Evolutionary conservation across 2,113 vertebrate species (phyloP), one percentile per base, ranked within the genome.

Genomic region (Nothoprocta pentlandii): DNA sequence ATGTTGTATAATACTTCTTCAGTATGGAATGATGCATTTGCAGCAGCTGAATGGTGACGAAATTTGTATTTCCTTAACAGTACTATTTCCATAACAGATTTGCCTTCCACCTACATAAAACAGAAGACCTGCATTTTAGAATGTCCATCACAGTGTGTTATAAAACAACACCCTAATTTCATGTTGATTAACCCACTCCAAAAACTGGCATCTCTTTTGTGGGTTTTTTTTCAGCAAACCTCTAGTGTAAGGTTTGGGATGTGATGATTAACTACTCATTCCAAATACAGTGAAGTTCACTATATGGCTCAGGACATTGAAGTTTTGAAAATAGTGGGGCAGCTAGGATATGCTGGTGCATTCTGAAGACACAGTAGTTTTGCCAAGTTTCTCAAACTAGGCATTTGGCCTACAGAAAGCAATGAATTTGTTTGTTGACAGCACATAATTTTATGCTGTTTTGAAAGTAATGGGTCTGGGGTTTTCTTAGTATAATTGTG

Each of bases 401-500:
- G 22, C 4, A 63, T 70, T 80, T 91, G 17, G 12, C 14, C 74
- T 74, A 42, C 36, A 39, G 53, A 69, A 96, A 75, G 3, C 4
- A 77, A 70, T n/a, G 81, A 85, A 69, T 2, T 47, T 73, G 9
- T 71, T 75, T 6, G 49, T 56, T 64, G 76, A 47, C 36, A 64
- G 12, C 44, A 36, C 2, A 61, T 67, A 76, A 2, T 3, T 89
- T 86, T 67, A 59, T 42, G 26, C 42, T 77, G 7, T 2, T 89
- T 93, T 66, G 61, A 16, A 64, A 17, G 32, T 46, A 5, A 5
- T 13, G 20, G 61, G 61, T 63, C 49, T 47, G 22, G 23, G n/a
- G 46, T 44, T 80, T 90, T 84, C 39, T 88, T 56, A 79, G 64
- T 81, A 62, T 90, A 96, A 95, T 93, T 63, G 2, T 92, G 77